A percentile compares a stretch with the other conserved stretches of the same genome.
These are phyloP conservation scores for Pentalonia nigronervosa DNA, from an alignment of 1,140 invertebrate genomes.

Conservation along the genomic window DNA sequence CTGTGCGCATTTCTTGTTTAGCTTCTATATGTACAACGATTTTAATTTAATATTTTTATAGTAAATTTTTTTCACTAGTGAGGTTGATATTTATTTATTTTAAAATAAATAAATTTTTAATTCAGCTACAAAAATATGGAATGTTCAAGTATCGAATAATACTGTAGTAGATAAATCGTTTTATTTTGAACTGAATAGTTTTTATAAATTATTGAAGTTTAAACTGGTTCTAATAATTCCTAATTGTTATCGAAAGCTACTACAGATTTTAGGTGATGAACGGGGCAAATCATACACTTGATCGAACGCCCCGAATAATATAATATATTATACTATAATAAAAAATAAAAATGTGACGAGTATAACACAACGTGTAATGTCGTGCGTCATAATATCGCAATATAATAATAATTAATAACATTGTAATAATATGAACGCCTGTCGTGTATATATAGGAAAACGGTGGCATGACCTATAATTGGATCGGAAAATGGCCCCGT, in stretches of 20 bases:
- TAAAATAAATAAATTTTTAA: neutral
- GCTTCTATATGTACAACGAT: neutral
- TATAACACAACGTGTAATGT: neutral
- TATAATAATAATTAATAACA: slow-evolving; percentile 15
- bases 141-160: neutral
- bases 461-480: slow-evolving; percentile 25
- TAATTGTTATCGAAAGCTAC: neutral
- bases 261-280: neutral
- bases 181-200: neutral
- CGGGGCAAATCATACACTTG: neutral
- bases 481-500: slow-evolving; percentile 43
- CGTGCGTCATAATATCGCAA: neutral
- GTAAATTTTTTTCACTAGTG: neutral
- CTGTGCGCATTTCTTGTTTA: neutral
- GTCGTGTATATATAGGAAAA: neutral
- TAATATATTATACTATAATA: neutral
- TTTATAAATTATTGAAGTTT: neutral
- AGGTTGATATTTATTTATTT: neutral
- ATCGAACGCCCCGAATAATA: neutral
- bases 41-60: neutral
- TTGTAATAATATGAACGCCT: neutral
- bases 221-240: neutral
- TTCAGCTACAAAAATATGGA: neutral
- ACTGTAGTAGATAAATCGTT: neutral
- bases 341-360: neutral